A percentile compares a stretch with the other conserved stretches of the same genome.
Evolutionary conservation across 2,797 vertebrate genomes (phyloP).

Genomic region (Pangasius larnaudii): DNA sequence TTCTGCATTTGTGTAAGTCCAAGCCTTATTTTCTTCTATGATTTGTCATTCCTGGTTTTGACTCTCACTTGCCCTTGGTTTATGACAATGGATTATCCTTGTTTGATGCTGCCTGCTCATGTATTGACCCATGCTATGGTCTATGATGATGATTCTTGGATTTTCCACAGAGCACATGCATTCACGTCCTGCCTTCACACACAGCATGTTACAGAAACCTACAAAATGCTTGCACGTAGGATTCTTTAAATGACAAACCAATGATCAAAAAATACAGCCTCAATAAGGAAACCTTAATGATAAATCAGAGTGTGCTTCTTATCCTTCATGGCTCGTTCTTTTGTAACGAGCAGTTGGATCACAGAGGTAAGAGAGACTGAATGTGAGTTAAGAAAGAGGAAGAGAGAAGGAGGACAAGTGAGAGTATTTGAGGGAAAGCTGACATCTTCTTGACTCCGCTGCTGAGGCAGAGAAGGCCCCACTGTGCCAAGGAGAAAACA

Average conservation of each 20-base stretch:
- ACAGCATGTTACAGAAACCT: background rate
- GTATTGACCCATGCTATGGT: background rate
- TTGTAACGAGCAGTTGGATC: background rate
- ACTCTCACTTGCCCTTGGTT: background rate
- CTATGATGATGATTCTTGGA: background rate
- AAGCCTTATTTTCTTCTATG: background rate
- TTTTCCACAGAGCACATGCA: background rate
- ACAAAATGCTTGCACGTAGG: background rate
- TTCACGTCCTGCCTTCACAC: background rate
- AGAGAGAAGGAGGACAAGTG: conserved; percentile 29
- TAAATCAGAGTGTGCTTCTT: background rate
- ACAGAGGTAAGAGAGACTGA: background rate
- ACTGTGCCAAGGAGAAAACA: conserved; percentile 59
- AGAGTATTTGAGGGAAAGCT: conserved; percentile 38
- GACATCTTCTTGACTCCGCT: conserved; percentile 36
- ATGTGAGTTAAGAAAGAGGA: background rate
- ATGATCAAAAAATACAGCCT: background rate
- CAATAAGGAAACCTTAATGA: background rate
- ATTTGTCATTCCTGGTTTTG: too few species aligned
- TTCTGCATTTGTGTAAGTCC: background rate
- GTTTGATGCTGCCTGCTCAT: background rate
- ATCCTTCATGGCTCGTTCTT: background rate
- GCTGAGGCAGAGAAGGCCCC: conserved; percentile 28
- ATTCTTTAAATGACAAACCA: background rate
- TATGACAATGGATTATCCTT: background rate